A percentile compares a stretch with the other conserved stretches of the same genome.
Conservation (phyloP, 1,140 invertebrate species). For the Platorchestia sp. region DNA sequence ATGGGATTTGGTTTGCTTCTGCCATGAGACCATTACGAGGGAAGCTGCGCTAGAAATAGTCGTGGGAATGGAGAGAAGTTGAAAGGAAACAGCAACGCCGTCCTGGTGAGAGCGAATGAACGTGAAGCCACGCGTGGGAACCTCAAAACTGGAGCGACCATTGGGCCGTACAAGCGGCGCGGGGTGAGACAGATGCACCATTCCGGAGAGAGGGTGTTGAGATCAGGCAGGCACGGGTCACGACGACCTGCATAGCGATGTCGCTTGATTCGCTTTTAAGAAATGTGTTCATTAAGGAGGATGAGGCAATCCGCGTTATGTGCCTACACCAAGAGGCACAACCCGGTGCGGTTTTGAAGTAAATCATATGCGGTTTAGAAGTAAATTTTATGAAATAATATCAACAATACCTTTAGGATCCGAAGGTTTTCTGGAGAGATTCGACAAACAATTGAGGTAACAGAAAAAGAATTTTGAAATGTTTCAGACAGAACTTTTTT, state of each 20-base stretch:
- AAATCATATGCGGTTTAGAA: no score
- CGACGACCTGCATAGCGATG: not conserved
- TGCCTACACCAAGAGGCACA: not conserved
- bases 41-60: not conserved
- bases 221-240: not conserved
- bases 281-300: not conserved
- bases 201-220: not conserved
- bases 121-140: constrained; percentile 26
- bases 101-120: not conserved
- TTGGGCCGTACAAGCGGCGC: not conserved
- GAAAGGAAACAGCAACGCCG: not conserved
- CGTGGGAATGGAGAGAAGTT: constrained; percentile 4
- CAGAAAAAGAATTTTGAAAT: no score
- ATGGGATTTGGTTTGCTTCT: not conserved
- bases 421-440: no score
- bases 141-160: not conserved
- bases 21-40: not conserved
- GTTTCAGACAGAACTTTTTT: no score
- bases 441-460: no score
- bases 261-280: not conserved
- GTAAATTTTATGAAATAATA: no score
- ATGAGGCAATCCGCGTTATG: not conserved
- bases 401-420: no score
- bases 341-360: not conserved
- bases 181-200: not conserved